Percentiles rank a stretch among this genome's conserved stretches.
Evolutionary conservation across 1,140 invertebrate species (phyloP).

Genomic region (Drosophila mauritiana): DNA sequence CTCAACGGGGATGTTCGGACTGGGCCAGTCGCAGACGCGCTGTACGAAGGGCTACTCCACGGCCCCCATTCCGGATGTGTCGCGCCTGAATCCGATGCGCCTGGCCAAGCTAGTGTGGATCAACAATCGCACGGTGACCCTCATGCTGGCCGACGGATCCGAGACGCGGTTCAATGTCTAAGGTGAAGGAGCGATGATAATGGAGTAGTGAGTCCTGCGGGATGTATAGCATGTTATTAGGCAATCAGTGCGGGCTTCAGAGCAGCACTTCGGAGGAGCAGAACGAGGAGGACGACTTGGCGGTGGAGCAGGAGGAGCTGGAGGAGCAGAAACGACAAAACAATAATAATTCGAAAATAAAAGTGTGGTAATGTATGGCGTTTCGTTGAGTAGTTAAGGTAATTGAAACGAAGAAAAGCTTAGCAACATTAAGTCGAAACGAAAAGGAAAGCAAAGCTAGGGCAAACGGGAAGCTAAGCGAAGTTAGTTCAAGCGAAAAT

Average conservation of each 20-base stretch:
- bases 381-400: conserved; percentile 24
- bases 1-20: conserved; percentile 93
- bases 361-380: conserved; percentile 25
- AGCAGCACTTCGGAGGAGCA: conserved; percentile 42
- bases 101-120: conserved; percentile 96
- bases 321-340: conserved; percentile 45
- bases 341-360: conserved; percentile 52
- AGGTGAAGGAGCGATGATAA: not conserved
- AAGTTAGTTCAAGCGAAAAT: conserved; percentile 9
- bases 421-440: conserved; percentile 21
- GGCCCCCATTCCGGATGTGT: conserved; percentile 94
- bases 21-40: conserved; percentile 95
- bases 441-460: conserved; percentile 4
- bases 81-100: conserved; percentile 93
- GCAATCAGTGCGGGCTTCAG: conserved; percentile 70
- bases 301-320: not conserved
- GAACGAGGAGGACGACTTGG: not conserved
- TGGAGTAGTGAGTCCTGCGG: not conserved
- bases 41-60: conserved; percentile 97
- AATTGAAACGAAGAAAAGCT: conserved; percentile 16
- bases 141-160: conserved; percentile 96
- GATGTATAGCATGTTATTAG: conserved; percentile 51
- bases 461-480: conserved; percentile 13
- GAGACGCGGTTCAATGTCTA: conserved; percentile 96
- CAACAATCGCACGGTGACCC: conserved; percentile 94